Evolutionary conservation across 1,140 invertebrate species (phyloP).

Genomic region (Aphelenchoides fujianensis): DNA sequence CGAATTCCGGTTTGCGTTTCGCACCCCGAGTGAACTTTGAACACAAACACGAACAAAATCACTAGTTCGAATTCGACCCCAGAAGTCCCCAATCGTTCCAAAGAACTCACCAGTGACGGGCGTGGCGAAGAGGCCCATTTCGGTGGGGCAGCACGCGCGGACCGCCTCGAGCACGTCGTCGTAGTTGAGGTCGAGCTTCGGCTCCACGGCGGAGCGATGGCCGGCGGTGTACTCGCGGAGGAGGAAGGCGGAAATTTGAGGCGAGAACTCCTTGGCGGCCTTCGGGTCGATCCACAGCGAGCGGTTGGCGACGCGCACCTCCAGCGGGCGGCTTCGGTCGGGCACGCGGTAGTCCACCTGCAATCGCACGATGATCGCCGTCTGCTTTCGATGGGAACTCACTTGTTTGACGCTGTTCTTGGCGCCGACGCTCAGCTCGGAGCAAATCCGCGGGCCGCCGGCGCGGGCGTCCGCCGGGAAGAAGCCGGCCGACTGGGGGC

Average conservation of each 20-base stretch:
- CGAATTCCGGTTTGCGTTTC: too few species aligned
- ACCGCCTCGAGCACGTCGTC: slow-evolving; percentile 31
- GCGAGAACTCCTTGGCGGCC: slow-evolving; percentile 19
- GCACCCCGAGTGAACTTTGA: too few species aligned
- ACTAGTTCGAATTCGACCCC: too few species aligned
- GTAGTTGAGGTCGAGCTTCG: slow-evolving; percentile 34
- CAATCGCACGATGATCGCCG: neutral
- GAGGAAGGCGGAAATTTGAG: slow-evolving; percentile 25
- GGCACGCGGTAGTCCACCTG: slow-evolving; percentile 36
- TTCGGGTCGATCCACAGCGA: slow-evolving; percentile 27
- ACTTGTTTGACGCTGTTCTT: slow-evolving; percentile 4
- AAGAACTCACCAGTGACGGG: slow-evolving; percentile 29
- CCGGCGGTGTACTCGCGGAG: slow-evolving; percentile 27
- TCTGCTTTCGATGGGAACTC: neutral
- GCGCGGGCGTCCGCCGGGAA: neutral
- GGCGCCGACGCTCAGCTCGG: neutral
- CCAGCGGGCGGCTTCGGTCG: slow-evolving; percentile 22
- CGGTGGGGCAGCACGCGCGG: slow-evolving; percentile 31
- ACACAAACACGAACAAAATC: too few species aligned
- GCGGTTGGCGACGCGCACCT: slow-evolving; percentile 26
- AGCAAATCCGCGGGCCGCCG: neutral
- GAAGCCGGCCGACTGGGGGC: neutral
- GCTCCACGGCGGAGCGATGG: slow-evolving; percentile 21
- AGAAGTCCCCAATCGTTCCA: too few species aligned
- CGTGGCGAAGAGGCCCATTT: slow-evolving; percentile 27